Evolutionary conservation across 2,888 invertebrate genomes (phyloP).

Genomic region (Tenthredo scrophulariae): DNA sequence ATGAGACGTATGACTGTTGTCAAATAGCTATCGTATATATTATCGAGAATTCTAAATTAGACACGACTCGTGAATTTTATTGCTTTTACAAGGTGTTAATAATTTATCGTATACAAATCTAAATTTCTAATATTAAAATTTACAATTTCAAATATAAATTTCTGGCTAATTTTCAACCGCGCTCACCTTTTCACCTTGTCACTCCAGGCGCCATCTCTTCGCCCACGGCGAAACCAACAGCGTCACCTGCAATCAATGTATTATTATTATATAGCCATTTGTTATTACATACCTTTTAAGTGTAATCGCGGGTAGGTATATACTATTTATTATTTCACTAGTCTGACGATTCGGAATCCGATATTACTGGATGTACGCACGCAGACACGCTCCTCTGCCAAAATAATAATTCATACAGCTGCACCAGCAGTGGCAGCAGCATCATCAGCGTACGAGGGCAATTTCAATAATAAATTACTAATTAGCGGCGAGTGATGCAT

Average conservation of each 20-base stretch:
- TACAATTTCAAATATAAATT: conserved; percentile 40
- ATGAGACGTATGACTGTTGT: conserved; percentile 33
- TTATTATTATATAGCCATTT: conserved; percentile 9
- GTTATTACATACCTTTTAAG: background rate
- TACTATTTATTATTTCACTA: background rate
- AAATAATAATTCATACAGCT: conserved; percentile 31
- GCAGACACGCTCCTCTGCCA: background rate
- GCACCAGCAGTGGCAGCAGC: background rate
- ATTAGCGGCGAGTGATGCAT: conserved; percentile 44
- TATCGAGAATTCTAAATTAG: conserved; percentile 5
- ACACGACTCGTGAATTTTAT: conserved; percentile 16
- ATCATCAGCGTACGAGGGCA: conserved; percentile 4
- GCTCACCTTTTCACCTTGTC: conserved; percentile 50
- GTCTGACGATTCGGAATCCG: background rate
- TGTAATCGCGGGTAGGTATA: background rate
- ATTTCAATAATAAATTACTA: conserved; percentile 50
- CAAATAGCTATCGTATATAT: conserved; percentile 32
- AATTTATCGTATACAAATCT: conserved; percentile 22
- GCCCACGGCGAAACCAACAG: conserved; percentile 41
- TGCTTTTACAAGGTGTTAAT: conserved; percentile 22
- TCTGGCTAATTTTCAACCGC: conserved; percentile 35
- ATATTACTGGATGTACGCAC: background rate
- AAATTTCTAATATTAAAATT: conserved; percentile 22
- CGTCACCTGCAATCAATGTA: conserved; percentile 50
- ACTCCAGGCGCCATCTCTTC: conserved; percentile 52